A percentile compares a stretch with the other conserved stretches of the same genome.
phyloP scores from a whole-genome alignment of 2,888 invertebrate species.

The Phanerotoma sp. region DNA sequence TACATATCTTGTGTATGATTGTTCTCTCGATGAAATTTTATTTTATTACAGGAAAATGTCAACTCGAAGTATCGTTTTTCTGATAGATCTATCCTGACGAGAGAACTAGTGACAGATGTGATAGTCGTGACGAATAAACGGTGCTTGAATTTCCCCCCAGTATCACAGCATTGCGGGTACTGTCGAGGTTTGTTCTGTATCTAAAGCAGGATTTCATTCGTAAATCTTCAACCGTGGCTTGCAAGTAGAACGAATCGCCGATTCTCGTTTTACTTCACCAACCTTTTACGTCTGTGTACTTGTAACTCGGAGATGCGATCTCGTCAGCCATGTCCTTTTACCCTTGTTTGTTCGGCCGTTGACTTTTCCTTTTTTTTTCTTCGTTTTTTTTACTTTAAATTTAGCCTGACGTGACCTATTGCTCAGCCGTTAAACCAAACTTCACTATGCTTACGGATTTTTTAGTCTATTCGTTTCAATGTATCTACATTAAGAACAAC shows the following conservation, averaged over 20 bases:
- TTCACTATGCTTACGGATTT: constrained; percentile 11
- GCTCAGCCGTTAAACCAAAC: constrained; percentile 17
- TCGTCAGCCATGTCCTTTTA: constrained; percentile 1
- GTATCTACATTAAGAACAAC: background rate
- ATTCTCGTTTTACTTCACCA: constrained; percentile 21
- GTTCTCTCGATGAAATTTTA: too few relatives aligned
- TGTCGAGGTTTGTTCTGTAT: constrained; percentile 11
- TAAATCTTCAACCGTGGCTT: constrained; percentile 20
- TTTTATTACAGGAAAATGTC: too few relatives aligned
- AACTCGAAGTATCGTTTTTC: too few relatives aligned
- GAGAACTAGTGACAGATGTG: background rate
- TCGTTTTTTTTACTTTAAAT: constrained; percentile 4
- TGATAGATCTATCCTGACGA: too few relatives aligned
- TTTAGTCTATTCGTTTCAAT: constrained; percentile 5
- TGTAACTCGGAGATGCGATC: constrained; percentile 1
- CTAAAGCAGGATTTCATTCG: constrained; percentile 23
- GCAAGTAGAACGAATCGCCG: constrained; percentile 22
- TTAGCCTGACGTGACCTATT: constrained; percentile 22
- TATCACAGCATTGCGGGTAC: background rate
- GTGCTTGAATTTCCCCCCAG: background rate
- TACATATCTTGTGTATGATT: too few relatives aligned
- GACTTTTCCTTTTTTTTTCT: background rate
- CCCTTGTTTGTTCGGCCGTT: constrained; percentile 12
- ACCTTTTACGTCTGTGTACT: constrained; percentile 9
- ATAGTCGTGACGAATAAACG: background rate